phyloP scores from a whole-genome alignment of 2,888 invertebrate species.

The Sthenelais limicola region DNA sequence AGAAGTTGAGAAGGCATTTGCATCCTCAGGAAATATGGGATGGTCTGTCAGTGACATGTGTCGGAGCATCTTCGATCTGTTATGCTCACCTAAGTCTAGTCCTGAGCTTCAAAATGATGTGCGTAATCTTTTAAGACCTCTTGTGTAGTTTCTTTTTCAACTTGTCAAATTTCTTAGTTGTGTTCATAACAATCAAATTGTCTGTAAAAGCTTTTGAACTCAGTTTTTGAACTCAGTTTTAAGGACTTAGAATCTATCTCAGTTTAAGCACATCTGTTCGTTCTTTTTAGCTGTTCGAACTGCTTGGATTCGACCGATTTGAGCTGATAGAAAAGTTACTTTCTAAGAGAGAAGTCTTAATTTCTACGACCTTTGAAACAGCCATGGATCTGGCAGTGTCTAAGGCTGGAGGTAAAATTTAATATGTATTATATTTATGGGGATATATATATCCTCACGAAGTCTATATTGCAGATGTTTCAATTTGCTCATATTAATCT shows the following conservation, averaged over 20 bases:
- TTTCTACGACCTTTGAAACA: constrained; percentile 54
- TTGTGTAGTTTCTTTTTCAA: neutral
- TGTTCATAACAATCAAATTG: too few relatives aligned
- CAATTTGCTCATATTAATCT: too few relatives aligned
- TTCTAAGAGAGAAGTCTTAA: constrained; percentile 77
- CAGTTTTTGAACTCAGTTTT: too few relatives aligned
- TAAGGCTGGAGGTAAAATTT: neutral
- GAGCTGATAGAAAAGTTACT: constrained; percentile 82
- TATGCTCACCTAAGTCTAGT: constrained; percentile 63
- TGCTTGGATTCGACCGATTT: constrained; percentile 88
- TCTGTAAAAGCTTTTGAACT: too few relatives aligned
- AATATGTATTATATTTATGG: too few relatives aligned
- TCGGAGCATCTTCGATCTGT: constrained; percentile 66
- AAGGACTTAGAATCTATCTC: too few relatives aligned
- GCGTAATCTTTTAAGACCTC: constrained; percentile 45
- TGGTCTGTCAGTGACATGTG: constrained; percentile 61
- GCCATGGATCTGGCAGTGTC: constrained; percentile 45
- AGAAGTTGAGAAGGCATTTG: constrained; percentile 55
- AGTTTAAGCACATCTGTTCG: too few relatives aligned
- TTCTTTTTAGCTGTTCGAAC: constrained; percentile 81
- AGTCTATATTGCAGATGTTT: too few relatives aligned
- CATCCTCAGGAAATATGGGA: constrained; percentile 56
- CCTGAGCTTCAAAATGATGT: constrained; percentile 70
- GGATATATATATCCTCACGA: neutral
- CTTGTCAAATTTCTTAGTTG: too few relatives aligned